Base-by-base conservation (phyloP, 2,797 vertebrate species). In the Liasis olivaceus region DNA sequence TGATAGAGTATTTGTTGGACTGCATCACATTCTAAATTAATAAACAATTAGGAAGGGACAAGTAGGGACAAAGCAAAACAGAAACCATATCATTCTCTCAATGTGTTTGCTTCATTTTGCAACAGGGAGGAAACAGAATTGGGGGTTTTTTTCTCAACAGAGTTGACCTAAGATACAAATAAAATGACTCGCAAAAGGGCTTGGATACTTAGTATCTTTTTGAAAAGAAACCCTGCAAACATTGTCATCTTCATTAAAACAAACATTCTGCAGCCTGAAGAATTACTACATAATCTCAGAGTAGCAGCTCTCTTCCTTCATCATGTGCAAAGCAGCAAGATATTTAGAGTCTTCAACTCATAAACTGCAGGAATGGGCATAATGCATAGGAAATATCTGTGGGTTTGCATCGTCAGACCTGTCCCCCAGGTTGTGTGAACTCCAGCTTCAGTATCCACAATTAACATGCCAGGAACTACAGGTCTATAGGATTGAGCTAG, bases 111-210 rank as follows among this genome's bases (percentile, higher is more conserved):
- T 92, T 92, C 6, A 2, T 89, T 58, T 89, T 93, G 17, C 7
- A 2, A 88, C 88, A 77, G 64, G 85, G 54, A 77, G 90, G 28
- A 13, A 62, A 69, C 95, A 91, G 69, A 84, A 2, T 54, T 64
- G 26, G 24, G 1, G 11, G 28, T 64, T 12, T 62, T 62, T 62
- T 22, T 0, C 24, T 42, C 31, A 17, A 20, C 24, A 77, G 6
- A 59, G 0, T 77, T 91, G 4, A 66, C 47, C 91, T 26, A 62
- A 14, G 2, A 42, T 3, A 56, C 89, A 87, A 88, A 28, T 69
- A 63, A 89, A 93, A 89, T 89, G 9, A 88, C 1, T 26, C 51
- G n/a, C 42, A 51, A 4, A 63, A 63, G 17, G 17, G 9, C 12
- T 86, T 69, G 81, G 58, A 56, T 28, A 90, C 3, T 7, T 87